Evolutionary conservation across 2,888 invertebrate species (phyloP).

Genomic region (Tanaodytes sp.): DNA sequence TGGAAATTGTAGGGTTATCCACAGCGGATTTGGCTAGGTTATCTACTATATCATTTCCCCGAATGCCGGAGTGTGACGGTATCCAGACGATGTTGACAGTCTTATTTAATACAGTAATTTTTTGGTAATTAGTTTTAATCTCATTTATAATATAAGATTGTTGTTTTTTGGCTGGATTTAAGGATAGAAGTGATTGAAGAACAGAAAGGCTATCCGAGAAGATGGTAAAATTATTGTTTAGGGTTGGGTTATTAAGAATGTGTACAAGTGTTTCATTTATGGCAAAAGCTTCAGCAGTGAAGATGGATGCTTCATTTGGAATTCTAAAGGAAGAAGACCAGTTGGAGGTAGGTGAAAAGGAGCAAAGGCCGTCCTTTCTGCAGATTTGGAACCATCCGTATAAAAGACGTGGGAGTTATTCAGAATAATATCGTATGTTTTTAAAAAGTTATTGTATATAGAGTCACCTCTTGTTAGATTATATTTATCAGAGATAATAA

Average conservation of each 20-base stretch:
- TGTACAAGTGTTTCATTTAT: background rate
- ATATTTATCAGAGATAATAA: no score
- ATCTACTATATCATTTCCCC: no score
- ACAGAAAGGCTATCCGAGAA: background rate
- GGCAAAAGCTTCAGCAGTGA: background rate
- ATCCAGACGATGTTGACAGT: no score
- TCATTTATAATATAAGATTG: no score
- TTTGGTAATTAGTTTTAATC: no score
- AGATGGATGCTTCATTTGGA: slow-evolving; percentile 6
- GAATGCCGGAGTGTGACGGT: no score
- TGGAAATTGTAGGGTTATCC: no score
- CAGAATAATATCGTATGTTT: background rate
- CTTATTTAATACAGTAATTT: no score
- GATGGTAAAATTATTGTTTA: background rate
- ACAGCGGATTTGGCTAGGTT: no score
- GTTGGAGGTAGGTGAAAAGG: background rate
- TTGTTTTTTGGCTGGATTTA: no score
- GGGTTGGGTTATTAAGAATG: slow-evolving; percentile 1
- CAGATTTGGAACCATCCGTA: background rate
- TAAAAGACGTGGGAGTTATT: background rate
- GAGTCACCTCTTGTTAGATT: no score
- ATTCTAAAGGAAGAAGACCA: background rate
- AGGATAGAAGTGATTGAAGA: background rate
- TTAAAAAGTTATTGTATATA: no score
- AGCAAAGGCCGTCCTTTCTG: background rate